Base-by-base conservation (phyloP, 1,140 invertebrate species). In the Saccostrea glomerata region DNA sequence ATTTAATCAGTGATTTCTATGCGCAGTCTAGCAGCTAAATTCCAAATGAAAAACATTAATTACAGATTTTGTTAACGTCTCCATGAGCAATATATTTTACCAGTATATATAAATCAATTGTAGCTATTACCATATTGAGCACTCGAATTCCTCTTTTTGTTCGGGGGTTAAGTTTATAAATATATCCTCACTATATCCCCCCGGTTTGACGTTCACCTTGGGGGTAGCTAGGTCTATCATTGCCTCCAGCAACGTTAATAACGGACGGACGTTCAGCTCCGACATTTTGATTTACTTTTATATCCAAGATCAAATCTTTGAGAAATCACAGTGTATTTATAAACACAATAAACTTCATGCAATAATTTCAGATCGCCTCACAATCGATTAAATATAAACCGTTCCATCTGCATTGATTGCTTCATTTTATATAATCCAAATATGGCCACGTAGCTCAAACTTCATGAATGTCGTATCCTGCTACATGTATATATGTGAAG, bases 161-260 rank as follows among this genome's bases (percentile, higher is more conserved):
- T 92, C 92, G 25, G 93, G 92, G 7, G 91, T 91, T 5, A 94
- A 89, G 82, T 92, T 89, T 17, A 93, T 0, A 82, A 94, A 94
- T 58, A 93, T 92, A 12, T 94, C 93, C 17, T 94, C 93, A 36
- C 90, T 89, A 82, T 93, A 92, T 9, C 94, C 94, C 2, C 94
- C 94, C 7, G 93, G 86, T 85, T 94, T 93, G 47, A 94, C 87
- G 30, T 87, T 85, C 17, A 86, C 77, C 15, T 87, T 85, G 9
- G 88, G 90, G 20, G 90, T 89, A 13, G 92, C 91, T 17, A 92
- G 87, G 20, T 90, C 88, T 66, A 94, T 88, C 90, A 94, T 92
- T 23, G 92, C 91, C 91, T 94, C 93, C 84, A 94, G 83, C 54
- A 94, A 88, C 0, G 90, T 90, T 82, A 94, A 90, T 56, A 94